Conservation (phyloP, 2,888 invertebrate genomes). For the Drosophila pegasa region DNA sequence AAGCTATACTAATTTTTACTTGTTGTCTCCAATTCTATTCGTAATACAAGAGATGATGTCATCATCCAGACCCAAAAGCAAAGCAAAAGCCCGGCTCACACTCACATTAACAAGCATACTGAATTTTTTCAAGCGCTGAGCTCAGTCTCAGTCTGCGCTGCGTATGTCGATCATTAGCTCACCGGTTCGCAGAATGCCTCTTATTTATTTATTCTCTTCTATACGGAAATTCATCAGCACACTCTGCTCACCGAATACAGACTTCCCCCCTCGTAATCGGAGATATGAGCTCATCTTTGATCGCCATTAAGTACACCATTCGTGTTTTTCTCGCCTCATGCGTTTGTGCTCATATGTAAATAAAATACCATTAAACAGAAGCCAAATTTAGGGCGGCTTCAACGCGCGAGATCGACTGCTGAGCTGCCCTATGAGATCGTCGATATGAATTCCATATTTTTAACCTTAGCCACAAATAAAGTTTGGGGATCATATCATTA, state of each 20-base stretch:
- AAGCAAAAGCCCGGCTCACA: slow-evolving; percentile 63
- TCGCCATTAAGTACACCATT: slow-evolving; percentile 19
- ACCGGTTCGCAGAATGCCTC: slow-evolving; percentile 46
- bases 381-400: not conserved
- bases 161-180: slow-evolving; percentile 69
- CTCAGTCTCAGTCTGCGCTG: slow-evolving; percentile 35
- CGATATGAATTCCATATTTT: not conserved
- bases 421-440: not conserved
- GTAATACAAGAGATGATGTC: slow-evolving; percentile 66
- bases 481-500: too few relatives aligned
- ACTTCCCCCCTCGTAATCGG: slow-evolving; percentile 26
- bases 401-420: not conserved
- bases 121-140: slow-evolving; percentile 14
- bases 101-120: slow-evolving; percentile 26
- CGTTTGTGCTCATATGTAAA: slow-evolving; percentile 7
- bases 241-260: slow-evolving; percentile 16
- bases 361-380: slow-evolving; percentile 6
- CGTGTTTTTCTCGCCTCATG: slow-evolving; percentile 7
- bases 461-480: not conserved
- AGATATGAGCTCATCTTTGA: slow-evolving; percentile 49
- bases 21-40: slow-evolving; percentile 19
- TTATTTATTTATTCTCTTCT: slow-evolving; percentile 32
- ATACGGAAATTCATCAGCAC: slow-evolving; percentile 60
- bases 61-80: slow-evolving; percentile 55
- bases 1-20: slow-evolving; percentile 7